Percentiles rank a stretch among this genome's conserved stretches.
These are phyloP conservation scores for Labeo calbasu DNA, from an alignment of 2,797 vertebrate genomes.

Conservation along the genomic window DNA sequence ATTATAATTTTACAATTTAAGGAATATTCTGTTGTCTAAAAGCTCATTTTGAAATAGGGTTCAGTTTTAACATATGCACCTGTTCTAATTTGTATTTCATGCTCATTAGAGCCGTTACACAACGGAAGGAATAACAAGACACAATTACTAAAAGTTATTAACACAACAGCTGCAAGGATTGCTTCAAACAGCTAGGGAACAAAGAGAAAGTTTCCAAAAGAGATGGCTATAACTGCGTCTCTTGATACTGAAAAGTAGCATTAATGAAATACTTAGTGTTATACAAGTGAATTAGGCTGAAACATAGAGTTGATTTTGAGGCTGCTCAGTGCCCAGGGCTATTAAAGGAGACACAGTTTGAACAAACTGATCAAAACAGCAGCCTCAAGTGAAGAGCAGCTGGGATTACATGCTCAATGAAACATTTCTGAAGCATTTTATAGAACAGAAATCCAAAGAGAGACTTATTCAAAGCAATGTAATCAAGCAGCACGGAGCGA, in stretches of 20 bases:
- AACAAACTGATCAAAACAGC: constrained; percentile 16
- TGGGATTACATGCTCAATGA: constrained; percentile 21
- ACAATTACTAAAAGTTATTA: constrained; percentile 15
- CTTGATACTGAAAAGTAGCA: background rate
- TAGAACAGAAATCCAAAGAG: constrained; percentile 10
- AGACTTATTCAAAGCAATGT: constrained; percentile 27
- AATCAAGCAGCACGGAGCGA: constrained; percentile 8
- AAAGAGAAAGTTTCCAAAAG: constrained; percentile 2
- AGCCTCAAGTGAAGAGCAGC: constrained; percentile 11
- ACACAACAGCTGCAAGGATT: constrained; percentile 3
- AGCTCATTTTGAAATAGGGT: background rate
- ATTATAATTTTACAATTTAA: no score
- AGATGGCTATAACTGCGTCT: background rate
- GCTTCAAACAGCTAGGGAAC: background rate
- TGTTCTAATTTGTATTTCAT: constrained; percentile 1
- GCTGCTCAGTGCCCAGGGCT: background rate
- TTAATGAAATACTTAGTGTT: constrained; percentile 3
- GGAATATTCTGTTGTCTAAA: background rate
- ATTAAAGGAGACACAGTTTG: constrained; percentile 19
- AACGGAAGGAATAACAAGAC: background rate
- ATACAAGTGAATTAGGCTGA: background rate
- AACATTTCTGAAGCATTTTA: constrained; percentile 33
- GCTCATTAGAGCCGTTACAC: background rate
- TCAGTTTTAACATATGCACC: background rate
- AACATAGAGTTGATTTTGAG: constrained; percentile 4